Evolutionary conservation across 2,888 invertebrate species (phyloP).

Genomic region (Tubulanus polymorphus): DNA sequence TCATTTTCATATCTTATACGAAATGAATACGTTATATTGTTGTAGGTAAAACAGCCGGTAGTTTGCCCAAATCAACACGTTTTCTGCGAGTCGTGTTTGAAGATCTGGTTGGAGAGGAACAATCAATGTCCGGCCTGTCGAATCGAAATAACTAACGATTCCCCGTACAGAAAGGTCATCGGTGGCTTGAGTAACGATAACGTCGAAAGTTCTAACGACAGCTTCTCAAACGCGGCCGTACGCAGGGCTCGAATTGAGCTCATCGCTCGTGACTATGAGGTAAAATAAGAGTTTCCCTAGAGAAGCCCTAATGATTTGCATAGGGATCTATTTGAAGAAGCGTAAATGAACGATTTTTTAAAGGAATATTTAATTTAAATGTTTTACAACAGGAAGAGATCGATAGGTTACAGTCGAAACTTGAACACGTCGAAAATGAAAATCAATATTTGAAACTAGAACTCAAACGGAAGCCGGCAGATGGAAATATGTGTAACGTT

Average conservation of each 20-base stretch:
- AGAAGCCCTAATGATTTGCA: too few species aligned
- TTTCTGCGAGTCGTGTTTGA: slow-evolving; percentile 46
- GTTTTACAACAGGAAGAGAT: too few species aligned
- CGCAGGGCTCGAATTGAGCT: slow-evolving; percentile 42
- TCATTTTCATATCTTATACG: too few species aligned
- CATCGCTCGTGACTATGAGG: slow-evolving; percentile 46
- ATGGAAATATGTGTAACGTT: too few species aligned
- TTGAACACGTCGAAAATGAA: too few species aligned
- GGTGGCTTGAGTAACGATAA: slow-evolving; percentile 38
- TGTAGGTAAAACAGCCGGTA: slow-evolving; percentile 47
- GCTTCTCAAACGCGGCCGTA: slow-evolving; percentile 35
- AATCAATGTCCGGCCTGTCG: slow-evolving; percentile 48
- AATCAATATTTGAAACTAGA: too few species aligned
- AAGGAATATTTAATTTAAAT: too few species aligned
- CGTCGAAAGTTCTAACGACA: slow-evolving; percentile 25
- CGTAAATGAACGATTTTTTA: too few species aligned
- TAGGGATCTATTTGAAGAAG: too few species aligned
- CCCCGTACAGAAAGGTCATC: slow-evolving; percentile 33
- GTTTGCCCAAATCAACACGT: slow-evolving; percentile 50
- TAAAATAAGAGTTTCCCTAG: slow-evolving; percentile 10
- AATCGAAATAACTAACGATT: slow-evolving; percentile 31
- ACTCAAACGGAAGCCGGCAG: too few species aligned
- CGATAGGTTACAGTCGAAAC: too few species aligned
- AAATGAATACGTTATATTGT: too few species aligned
- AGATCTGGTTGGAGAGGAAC: slow-evolving; percentile 46